Base-by-base conservation (phyloP, 2,888 invertebrate genomes). In the Mystacides longicornis region DNA sequence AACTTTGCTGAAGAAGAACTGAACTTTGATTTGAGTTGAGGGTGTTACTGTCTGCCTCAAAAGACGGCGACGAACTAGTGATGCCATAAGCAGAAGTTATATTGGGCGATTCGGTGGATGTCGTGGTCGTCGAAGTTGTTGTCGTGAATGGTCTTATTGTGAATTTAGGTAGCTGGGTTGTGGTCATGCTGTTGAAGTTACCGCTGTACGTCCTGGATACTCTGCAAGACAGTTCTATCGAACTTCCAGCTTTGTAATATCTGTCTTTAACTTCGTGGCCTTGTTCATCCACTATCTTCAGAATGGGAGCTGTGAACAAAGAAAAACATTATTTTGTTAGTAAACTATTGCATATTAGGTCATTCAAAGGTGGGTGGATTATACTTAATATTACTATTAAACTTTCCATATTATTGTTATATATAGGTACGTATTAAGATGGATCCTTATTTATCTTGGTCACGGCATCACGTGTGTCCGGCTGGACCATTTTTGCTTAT, bases 211-310 rank as follows among this genome's bases (percentile, higher is more conserved):
- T 72, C 48, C 74, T 68, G 16, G 72, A 72, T 43, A 76, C 74
- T 64, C 75, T 70, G 62, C 85, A 85, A 27, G 82, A 80, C 60
- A 87, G 73, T 69, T 86, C 85, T 63, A 87, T 85, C 54, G 82
- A 80, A 68, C 86, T 86, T 63, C 87, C 87, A 23, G 84, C 81
- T 72, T 87, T 86, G 70, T 85, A 86, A 69, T 85, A 86, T 64
- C 83, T 80, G 69, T 86, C 86, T 64, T 80, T 81, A 52, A 86
- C 77, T 67, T 83, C 82, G 64, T 85, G 81, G 52, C 82, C 82
- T 64, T 82, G 81, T 64, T 86, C 85, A 64, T 86, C 86, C 52
- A 85, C 80, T 66, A 87, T 83, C 63, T 81, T 80, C 61, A 87
- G 75, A 58, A 86, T 81, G 49, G 86, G 86, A 59, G 85, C 87